Evolutionary conservation across 1,140 invertebrate species (phyloP), one percentile per base, ranked within the genome.

Genomic region (Pararge aegeria): DNA sequence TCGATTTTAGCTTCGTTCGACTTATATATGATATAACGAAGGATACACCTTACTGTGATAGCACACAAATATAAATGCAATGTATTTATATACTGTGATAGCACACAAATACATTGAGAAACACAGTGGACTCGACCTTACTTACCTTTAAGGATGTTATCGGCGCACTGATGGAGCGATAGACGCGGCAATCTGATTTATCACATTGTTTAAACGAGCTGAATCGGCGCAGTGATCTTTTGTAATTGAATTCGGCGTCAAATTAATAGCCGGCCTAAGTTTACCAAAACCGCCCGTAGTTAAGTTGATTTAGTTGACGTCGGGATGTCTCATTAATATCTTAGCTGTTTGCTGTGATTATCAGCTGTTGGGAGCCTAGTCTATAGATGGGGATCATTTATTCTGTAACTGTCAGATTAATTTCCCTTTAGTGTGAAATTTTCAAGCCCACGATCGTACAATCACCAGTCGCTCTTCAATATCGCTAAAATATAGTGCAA

Each of bases 241-340:
- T 67, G 68, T 70, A 70, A 70, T 70, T 67, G 68, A 70, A 70
- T 70, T 67, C 55, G 64, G 55, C 64, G 63, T 52, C 55, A 70
- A 70, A 66, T 66, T 66, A 66, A 70, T 70, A 54, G 68, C 56
- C 20, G 44, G 54, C 57, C 60, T 70, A 70, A 70, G 57, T 66
- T 56, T 60, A 59, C 30, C 50, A 42, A 60, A 58, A 70, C 67
- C 67, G 54, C 48, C 44, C 55, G 24, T 24, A 24, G 24, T 24
- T 24, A 24, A 55, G 24, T 63, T 61, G 60, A 70, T 70, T 70
- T 70, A 70, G 62, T 66, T 63, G 29, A 48, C 60, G 58, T 61
- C 60, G 62, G 54, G 59, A 58, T 38, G 13, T 29, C 40, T 46
- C 48, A 55, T 42, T 42, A 16, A 60, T 49, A 51, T 64, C 56